Base-by-base conservation (phyloP, 2,797 vertebrate genomes). In the Sebastes minor region DNA sequence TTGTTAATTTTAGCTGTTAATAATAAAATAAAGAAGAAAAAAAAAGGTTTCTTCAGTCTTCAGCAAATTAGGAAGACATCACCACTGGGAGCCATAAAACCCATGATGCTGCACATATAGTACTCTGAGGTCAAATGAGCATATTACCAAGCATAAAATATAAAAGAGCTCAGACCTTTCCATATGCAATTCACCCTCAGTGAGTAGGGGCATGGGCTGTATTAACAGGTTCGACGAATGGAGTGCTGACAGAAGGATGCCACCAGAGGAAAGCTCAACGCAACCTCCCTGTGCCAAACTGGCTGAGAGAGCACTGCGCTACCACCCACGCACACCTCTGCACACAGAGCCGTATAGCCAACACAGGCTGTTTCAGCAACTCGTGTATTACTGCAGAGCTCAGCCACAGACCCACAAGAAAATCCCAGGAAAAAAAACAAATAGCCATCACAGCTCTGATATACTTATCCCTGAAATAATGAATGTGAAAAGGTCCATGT, bases 241-340 rank as follows among this genome's bases (percentile, higher is more conserved):
- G 69, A 85, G 80, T 61, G 86, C 82, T 88, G 90, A 93, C 92
- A 92, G 90, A 92, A 94, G 92, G 93, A 89, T 86, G 86, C 87
- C 88, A 88, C 90, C 84, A 84, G 91, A 93, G 89, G 82, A 67
- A 90, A 91, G 91, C 89, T 87, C 80, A 82, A 86, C 78, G 16
- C 78, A 77, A 83, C 56, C 79, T 86, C 78, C 73, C 82, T 83
- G 83, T 90, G 94, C 91, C 94, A 93, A 94, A 88, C 89, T 93
- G 91, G 92, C 91, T 86, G 88, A 90, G 86, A 86, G 88, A 84
- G 89, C 78, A 84, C 86, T 88, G 92, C 23, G 74, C 92, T 82
- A 38, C 84, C 91, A 76, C 94, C 90, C 93, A 91, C 92, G 57
- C 90, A 90, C 91, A 92, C 90, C 88, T 90, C 92, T 91, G 89